Percentiles rank a stretch among this genome's conserved stretches.
These are phyloP conservation scores for Drosophila saltans DNA, from an alignment of 1,140 invertebrate genomes.

Conservation along the genomic window DNA sequence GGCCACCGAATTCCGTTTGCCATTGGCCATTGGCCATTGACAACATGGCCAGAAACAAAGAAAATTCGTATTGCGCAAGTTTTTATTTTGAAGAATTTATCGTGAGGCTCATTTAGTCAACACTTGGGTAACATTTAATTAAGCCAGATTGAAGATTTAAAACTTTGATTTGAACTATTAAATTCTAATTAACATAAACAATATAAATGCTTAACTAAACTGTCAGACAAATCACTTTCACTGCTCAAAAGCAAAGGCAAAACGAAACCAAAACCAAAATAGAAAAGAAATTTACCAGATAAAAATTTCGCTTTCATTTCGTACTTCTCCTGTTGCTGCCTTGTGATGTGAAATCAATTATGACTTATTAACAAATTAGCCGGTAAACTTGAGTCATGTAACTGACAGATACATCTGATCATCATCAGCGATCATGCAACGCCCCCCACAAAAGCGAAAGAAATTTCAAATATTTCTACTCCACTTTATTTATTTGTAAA, in stretches of 20 bases:
- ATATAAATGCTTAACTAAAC: constrained; percentile 58
- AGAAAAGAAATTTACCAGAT: constrained; percentile 20
- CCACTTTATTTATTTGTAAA: constrained; percentile 33
- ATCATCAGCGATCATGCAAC: constrained; percentile 30
- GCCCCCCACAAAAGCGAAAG: constrained; percentile 34
- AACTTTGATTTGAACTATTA: constrained; percentile 52
- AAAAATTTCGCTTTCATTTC: constrained; percentile 76
- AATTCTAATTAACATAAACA: constrained; percentile 75
- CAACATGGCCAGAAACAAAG: constrained; percentile 51
- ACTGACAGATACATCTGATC: constrained; percentile 65
- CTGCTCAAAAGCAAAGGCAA: constrained; percentile 52
- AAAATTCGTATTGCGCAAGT: constrained; percentile 63
- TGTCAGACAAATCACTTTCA: constrained; percentile 70
- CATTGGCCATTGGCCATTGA: constrained; percentile 76
- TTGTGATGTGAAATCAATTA: constrained; percentile 78
- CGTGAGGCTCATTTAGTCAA: constrained; percentile 23
- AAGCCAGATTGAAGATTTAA: constrained; percentile 13
- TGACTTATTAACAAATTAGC: constrained; percentile 79
- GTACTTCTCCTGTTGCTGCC: constrained; percentile 5
- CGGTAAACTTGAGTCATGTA: constrained; percentile 54
- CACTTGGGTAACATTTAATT: constrained; percentile 62
- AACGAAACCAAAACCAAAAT: constrained; percentile 34
- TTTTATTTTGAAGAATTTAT: constrained; percentile 65
- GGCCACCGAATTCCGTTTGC: constrained; percentile 55
- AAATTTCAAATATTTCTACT: constrained; percentile 42